Conservation (phyloP, 2,888 invertebrate species). For the Caenorhabditis sp. region DNA sequence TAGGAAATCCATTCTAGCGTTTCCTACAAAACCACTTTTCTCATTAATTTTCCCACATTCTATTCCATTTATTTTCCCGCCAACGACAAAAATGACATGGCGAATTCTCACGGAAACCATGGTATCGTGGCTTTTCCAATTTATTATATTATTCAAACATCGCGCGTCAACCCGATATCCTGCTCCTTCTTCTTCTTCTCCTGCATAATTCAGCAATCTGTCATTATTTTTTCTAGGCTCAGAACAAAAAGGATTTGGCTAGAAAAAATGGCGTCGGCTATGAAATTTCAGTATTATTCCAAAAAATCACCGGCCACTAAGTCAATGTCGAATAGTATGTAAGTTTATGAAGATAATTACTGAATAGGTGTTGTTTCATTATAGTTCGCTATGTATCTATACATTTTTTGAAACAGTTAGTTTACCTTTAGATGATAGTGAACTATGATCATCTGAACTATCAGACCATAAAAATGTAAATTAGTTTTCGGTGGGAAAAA, state of each 20-base stretch:
- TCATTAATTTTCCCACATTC: conserved; percentile 1
- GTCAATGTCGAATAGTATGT: conserved; percentile 54
- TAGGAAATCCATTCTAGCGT: background rate
- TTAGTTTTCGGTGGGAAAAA: no score
- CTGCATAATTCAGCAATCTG: background rate
- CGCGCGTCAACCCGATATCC: background rate
- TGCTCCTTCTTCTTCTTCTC: no score
- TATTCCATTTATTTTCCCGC: conserved; percentile 25
- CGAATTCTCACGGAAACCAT: conserved; percentile 37
- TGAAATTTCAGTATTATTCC: conserved; percentile 68
- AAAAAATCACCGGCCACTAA: conserved; percentile 53
- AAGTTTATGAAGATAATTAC: background rate
- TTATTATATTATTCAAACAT: background rate
- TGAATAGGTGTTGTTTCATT: no score
- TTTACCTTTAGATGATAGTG: no score
- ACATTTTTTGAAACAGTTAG: no score
- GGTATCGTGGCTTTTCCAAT: conserved; percentile 15
- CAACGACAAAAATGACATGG: background rate
- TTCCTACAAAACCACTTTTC: background rate
- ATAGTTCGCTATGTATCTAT: no score
- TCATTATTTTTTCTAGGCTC: conserved; percentile 2
- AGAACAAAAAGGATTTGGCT: background rate
- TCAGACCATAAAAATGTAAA: no score
- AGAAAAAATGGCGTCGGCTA: conserved; percentile 62
- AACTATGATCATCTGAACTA: no score